Conservation (phyloP, 92 coral and sea anemone genomes). For the Phenganax subtilis region DNA sequence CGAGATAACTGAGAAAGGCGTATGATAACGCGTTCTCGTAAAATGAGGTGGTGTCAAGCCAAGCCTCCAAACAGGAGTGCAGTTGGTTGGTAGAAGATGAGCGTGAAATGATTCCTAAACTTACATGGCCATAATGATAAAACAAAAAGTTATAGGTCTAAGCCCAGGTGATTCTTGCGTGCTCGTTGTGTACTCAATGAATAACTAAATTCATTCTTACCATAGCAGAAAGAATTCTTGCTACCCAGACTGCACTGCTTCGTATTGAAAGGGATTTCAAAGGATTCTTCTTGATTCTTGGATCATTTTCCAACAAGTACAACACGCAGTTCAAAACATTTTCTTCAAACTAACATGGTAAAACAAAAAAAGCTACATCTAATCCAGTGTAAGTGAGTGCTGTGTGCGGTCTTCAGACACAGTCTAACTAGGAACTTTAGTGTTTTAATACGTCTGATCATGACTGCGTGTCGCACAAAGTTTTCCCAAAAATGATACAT, state of each 20-base stretch:
- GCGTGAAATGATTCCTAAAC: too few relatives aligned
- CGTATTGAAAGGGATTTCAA: slow-evolving; percentile 20
- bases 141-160: too few relatives aligned
- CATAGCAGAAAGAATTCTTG: slow-evolving; percentile 74
- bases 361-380: background rate
- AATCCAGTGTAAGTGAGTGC: background rate
- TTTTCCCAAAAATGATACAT: too few relatives aligned
- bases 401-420: background rate
- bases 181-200: background rate
- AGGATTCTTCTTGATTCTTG: slow-evolving; percentile 3
- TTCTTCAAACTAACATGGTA: slow-evolving; percentile 37
- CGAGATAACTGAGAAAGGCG: too few relatives aligned
- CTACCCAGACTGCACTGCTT: slow-evolving; percentile 48
- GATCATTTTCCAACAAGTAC: slow-evolving; percentile 33
- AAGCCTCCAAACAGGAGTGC: too few relatives aligned
- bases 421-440: background rate
- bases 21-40: too few relatives aligned
- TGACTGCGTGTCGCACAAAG: too few relatives aligned
- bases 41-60: too few relatives aligned
- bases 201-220: slow-evolving; percentile 44
- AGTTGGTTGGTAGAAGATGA: too few relatives aligned
- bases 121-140: too few relatives aligned
- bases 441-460: background rate
- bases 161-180: background rate
- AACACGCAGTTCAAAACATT: slow-evolving; percentile 40